These are phyloP conservation scores for Tringa solitaria DNA, from an alignment of 2,113 vertebrate species.

Conservation along the genomic window DNA sequence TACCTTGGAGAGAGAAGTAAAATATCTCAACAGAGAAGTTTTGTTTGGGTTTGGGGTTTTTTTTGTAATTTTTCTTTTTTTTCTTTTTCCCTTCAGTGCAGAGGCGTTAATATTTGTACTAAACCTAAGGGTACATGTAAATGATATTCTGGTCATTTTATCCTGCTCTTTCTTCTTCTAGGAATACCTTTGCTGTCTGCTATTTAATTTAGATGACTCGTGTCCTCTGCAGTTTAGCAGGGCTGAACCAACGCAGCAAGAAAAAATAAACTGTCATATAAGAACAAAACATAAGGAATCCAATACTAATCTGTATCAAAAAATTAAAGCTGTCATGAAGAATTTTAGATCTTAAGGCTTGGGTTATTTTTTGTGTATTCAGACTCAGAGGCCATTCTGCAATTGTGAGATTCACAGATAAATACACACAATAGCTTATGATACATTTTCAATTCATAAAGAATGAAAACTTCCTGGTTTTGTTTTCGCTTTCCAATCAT, in stretches of 20 bases:
- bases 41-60: too few relatives aligned
- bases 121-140: neutral
- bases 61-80: neutral
- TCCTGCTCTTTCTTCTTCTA: neutral
- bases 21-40: neutral
- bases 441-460: neutral
- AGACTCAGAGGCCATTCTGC: neutral
- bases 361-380: neutral
- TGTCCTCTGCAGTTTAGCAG: neutral
- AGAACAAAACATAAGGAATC: neutral
- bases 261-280: neutral
- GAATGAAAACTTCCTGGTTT: neutral
- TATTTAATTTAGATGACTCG: neutral
- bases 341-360: neutral
- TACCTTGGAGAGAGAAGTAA: neutral
- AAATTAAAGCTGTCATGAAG: neutral
- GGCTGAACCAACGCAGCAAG: neutral
- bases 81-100: neutral
- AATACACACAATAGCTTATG: neutral
- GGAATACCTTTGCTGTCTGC: neutral
- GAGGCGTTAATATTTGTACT: neutral
- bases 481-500: neutral
- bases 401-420: neutral
- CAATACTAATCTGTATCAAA: neutral
- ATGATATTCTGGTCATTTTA: neutral